Base-by-base conservation (phyloP, 2,888 invertebrate genomes). In the Polylopha cassiicola region DNA sequence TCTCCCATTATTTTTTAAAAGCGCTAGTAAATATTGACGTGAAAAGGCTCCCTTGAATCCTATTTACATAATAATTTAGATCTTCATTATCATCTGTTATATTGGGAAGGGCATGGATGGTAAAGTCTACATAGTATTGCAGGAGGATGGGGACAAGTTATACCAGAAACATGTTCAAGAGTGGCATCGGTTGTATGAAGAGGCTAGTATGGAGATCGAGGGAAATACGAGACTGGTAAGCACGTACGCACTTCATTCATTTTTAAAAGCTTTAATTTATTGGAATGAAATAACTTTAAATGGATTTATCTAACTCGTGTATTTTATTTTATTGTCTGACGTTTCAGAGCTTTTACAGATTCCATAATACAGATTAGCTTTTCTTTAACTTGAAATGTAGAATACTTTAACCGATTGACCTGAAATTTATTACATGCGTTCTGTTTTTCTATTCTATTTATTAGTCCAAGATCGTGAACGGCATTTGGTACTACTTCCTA, bases 401-500 rank as follows among this genome's bases (percentile, higher is more conserved):
- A n/a, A n/a, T n/a, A n/a, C n/a, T n/a, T n/a, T n/a, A n/a, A n/a
- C n/a, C n/a, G n/a, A n/a, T n/a, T n/a, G n/a, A 37, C 16, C 13
- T 36, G 5, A 30, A 30, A 7, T 14, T 41, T 29, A 36, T 41
- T 9, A 36, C 29, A 9, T 11, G n/a, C 7, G 7, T 11, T 4
- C 11, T 13, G 17, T 16, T 13, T 11, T 30, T 28, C 27, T 16
- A 21, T 9, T 14, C 33, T 32, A 18, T 16, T 9, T 77, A 76
- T 37, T 61, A 86, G 84, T 69, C 73, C 2, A 86, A 86, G 51
- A 75, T 79, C 44, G 84, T 88, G 0, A 86, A 87, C 42, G 88
- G 87, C 0, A 87, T 88, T 26, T 86, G 89, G 70, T 89, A 88
- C 56, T 89, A 88, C 48, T 74, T 87, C 47, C 70, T 87, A 28